Evolutionary conservation across 2,888 invertebrate genomes (phyloP), one percentile per base, ranked within the genome.

Genomic region (Oithona nana): DNA sequence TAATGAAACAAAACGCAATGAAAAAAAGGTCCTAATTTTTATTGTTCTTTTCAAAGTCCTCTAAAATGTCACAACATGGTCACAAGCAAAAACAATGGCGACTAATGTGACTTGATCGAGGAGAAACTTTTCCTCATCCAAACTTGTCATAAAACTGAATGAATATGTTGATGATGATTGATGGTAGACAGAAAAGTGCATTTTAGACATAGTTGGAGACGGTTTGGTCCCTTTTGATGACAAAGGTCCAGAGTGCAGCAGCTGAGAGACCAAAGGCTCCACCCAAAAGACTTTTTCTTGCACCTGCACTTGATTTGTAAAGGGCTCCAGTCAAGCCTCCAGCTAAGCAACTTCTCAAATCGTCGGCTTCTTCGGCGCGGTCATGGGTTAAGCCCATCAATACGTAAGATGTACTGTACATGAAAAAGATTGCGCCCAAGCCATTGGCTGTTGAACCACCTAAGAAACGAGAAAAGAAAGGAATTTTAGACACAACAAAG

Each of bases 281-380:
- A n/a, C 49, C 59, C 24, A 39, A 24, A 1, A 22, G 49, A 26
- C 59, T 49, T 30, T 62, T 62, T 28, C 28, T 55, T 11, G 39
- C 31, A n/a, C 62, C 62, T 24, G 62, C 55, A 24, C 54, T 54
- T 3, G 62, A 62, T 28, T 62, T 62, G 16, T 54, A 62, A 11
- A 62, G 39, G 24, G 62, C 62, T n/a, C 62, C 62, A 28, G 62
- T 62, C 2, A 62, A 1, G 16, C 22, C 56, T 1, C 62, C 62
- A 1, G 31, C 22, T 1, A 26, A 39, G 6, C 56, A 24, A 6
- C 54, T 54, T 39, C 57, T 62, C 2, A 24, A n/a, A 24, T 62
- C 62, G 30, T 55, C 56, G 1, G 20, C 62, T 16, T 62, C 62
- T 6, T 57, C 56, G n/a, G n/a, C n/a, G n/a, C n/a, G n/a, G n/a